phyloP scores from a whole-genome alignment of 2,113 vertebrate genomes.

The Percina caprodes region DNA sequence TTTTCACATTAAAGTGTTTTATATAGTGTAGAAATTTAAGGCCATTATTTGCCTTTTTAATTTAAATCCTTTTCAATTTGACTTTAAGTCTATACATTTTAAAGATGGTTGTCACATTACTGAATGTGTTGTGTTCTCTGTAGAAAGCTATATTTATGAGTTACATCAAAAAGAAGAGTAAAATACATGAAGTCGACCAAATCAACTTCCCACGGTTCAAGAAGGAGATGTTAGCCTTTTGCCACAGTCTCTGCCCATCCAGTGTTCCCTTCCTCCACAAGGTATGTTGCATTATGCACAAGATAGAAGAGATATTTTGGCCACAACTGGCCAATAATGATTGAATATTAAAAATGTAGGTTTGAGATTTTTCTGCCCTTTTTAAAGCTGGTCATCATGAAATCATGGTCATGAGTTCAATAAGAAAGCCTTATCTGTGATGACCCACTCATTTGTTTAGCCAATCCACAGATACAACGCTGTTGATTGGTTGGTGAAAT shows the following conservation, averaged over 20 bases:
- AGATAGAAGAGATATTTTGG: neutral
- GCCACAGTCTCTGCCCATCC: conserved; percentile 78
- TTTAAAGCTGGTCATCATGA: too few relatives aligned
- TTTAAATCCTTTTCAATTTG: neutral
- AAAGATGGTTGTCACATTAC: neutral
- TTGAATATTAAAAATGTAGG: neutral
- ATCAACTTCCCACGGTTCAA: conserved; percentile 88
- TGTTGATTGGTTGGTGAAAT: neutral
- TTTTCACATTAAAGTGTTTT: neutral
- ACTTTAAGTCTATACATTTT: conserved; percentile 5
- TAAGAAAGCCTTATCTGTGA: neutral
- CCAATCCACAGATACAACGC: neutral
- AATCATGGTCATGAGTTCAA: neutral
- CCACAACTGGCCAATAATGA: neutral
- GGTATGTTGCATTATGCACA: conserved; percentile 73
- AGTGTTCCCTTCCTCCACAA: conserved; percentile 85
- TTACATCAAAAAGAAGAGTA: conserved; percentile 84
- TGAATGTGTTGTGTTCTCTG: conserved; percentile 25
- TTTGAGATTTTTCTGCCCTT: neutral
- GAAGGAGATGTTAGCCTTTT: conserved; percentile 84
- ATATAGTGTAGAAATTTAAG: neutral
- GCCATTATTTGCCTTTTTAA: neutral
- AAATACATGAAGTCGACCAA: conserved; percentile 81
- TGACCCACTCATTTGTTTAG: neutral
- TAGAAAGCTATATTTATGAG: conserved; percentile 85